Evolutionary conservation across 2,888 invertebrate genomes (phyloP).

Genomic region (Callinectes sapidus): DNA sequence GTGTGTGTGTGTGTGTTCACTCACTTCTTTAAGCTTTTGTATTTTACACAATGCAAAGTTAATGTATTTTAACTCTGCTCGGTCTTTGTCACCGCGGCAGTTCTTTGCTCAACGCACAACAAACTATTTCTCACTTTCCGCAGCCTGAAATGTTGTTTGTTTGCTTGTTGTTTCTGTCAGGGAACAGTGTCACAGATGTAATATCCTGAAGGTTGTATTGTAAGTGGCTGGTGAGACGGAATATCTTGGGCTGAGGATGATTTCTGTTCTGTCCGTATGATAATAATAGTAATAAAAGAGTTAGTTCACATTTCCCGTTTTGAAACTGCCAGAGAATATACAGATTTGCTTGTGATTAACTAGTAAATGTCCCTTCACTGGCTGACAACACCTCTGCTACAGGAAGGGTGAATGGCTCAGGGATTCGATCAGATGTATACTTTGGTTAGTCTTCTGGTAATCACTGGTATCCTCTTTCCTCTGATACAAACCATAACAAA

Average conservation of each 20-base stretch:
- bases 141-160: background rate
- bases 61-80: background rate
- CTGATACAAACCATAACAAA: background rate
- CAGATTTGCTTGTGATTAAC: background rate
- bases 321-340: background rate
- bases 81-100: background rate
- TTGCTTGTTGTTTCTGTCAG: background rate
- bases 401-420: background rate
- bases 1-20: background rate
- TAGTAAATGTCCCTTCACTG: background rate
- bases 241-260: background rate
- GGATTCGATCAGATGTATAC: background rate
- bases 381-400: background rate
- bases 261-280: background rate
- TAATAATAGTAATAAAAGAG: background rate
- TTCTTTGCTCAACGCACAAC: slow-evolving; percentile 2
- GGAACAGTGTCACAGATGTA: background rate
- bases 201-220: background rate
- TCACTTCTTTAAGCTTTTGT: background rate
- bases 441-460: background rate
- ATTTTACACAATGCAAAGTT: background rate
- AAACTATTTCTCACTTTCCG: background rate
- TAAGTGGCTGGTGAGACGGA: background rate
- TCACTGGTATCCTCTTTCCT: background rate
- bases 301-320: background rate